phyloP scores from a whole-genome alignment of 2,888 invertebrate genomes.

The Drosophila aldrichi region DNA sequence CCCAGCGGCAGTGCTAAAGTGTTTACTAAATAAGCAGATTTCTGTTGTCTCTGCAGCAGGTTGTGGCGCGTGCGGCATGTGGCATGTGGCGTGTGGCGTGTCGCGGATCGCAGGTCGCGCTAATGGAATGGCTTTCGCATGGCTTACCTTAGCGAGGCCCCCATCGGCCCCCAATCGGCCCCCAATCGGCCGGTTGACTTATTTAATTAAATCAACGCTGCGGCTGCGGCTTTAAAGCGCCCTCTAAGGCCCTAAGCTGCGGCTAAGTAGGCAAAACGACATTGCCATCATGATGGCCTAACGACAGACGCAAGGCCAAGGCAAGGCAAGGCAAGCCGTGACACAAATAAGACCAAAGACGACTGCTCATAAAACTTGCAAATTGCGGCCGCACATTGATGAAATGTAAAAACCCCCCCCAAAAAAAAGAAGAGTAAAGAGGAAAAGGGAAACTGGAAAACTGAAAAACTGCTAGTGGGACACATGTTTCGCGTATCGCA shows the following conservation, averaged over 20 bases:
- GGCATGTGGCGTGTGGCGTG: conserved; percentile 1
- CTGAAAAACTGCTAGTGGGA: neutral
- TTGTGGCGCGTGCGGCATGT: neutral
- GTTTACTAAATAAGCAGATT: conserved; percentile 78
- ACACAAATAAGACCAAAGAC: conserved; percentile 17
- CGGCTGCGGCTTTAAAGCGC: conserved; percentile 59
- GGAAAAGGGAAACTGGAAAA: neutral
- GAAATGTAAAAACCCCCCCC: conserved; percentile 44
- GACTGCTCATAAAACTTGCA: conserved; percentile 62
- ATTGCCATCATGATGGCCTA: conserved; percentile 27
- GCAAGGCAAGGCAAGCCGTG: conserved; percentile 3
- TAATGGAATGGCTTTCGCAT: conserved; percentile 71
- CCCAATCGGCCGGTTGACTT: conserved; percentile 58
- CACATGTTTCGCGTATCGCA: conserved; percentile 37
- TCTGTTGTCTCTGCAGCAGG: conserved; percentile 44
- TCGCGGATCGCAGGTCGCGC: conserved; percentile 44
- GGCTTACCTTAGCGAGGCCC: conserved; percentile 61
- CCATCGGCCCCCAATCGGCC: conserved; percentile 26
- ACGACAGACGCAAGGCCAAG: conserved; percentile 39
- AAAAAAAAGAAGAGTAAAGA: neutral
- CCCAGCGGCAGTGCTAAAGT: conserved; percentile 63
- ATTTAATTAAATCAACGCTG: conserved; percentile 72
- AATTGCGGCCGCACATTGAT: conserved; percentile 57
- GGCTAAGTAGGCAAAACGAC: conserved; percentile 42
- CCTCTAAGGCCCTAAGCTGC: conserved; percentile 41